Evolutionary conservation across 2,113 vertebrate genomes (phyloP).

Genomic region (Casuarius casuarius): DNA sequence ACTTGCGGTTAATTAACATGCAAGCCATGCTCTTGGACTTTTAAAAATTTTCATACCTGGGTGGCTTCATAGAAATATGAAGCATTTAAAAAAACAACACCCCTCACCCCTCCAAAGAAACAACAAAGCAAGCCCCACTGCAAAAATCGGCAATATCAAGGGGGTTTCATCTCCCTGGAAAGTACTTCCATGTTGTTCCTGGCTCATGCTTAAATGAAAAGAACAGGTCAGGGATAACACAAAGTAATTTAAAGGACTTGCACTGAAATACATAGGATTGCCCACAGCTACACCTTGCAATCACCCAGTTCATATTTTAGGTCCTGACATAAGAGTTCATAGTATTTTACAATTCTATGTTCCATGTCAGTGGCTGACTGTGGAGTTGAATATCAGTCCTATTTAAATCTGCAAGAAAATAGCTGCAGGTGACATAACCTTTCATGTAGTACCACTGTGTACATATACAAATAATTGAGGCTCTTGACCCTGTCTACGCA

Average conservation of each 20-base stretch:
- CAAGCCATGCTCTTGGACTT: background rate
- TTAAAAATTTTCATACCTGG: background rate
- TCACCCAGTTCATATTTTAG: conserved; percentile 83
- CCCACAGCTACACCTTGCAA: conserved; percentile 81
- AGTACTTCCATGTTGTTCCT: conserved; percentile 37
- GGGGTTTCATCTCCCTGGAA: conserved; percentile 2
- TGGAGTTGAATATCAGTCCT: conserved; percentile 84
- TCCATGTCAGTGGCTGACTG: conserved; percentile 87
- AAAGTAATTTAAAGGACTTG: conserved; percentile 73
- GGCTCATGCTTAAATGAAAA: conserved; percentile 73
- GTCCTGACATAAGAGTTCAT: conserved; percentile 80
- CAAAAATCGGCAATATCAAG: background rate
- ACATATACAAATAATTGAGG: conserved; percentile 99
- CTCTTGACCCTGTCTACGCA: conserved; percentile 97
- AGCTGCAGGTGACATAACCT: conserved; percentile 98
- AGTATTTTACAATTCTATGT: conserved; percentile 82
- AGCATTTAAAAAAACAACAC: background rate
- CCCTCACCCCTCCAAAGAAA: background rate
- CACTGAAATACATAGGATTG: conserved; percentile 59
- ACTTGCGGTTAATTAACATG: conserved; percentile 18
- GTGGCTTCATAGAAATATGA: background rate
- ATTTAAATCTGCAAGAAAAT: conserved; percentile 92
- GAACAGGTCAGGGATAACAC: conserved; percentile 65
- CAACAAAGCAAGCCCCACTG: background rate
- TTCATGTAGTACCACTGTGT: conserved; percentile 91